Evolutionary conservation across 2,888 invertebrate species (phyloP), one percentile per base, ranked within the genome.

Genomic region (Andrena haemorrhoa): DNA sequence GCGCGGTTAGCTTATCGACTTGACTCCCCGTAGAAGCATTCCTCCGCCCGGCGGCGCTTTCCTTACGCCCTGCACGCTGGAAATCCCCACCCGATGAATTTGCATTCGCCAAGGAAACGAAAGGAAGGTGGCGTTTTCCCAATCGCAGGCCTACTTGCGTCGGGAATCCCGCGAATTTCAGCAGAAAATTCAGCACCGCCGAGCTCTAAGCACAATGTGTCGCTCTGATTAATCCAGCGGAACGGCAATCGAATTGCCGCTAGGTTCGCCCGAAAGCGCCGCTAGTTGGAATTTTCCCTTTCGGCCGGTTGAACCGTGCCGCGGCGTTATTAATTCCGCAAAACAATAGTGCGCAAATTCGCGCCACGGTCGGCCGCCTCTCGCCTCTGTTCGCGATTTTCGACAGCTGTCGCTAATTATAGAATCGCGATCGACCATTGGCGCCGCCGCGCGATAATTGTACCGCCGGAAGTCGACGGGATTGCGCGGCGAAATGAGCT

Each of bases 1-100:
- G 20, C 71, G 74, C 71, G 84, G 73, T 74, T 80, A 65, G 74
- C 80, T 84, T 81, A 84, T 84, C 84, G 84, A 84, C 81, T 75
- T 71, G 77, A 72, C 63, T 64, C 58, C 26, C 63, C 69, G 73
- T 29, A 65, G 53, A 65, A n/a, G 66, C 83, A 66, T 66, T 61
- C 66, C 71, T 35, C 58, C 23, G 31, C 49, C 47, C 26, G 23
- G n/a, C 16, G 26, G 35, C 26, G 33, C 76, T 26, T 65, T 3
- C 16, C 12, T 1, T 26, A 41, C 16, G 12, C 12, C 0, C 31
- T 7, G 2, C 47, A 2, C 31, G 10, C 51, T 20, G 53, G 16
- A 41, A 68, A 53, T 26, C 29, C 47, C 47, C 33, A 23, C n/a
- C 4, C 47, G n/a, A 47, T 12, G 53, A 56, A 63, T 79, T 77